Base-by-base conservation (phyloP, 2,113 vertebrate species). In the Burhinus oedicnemus region DNA sequence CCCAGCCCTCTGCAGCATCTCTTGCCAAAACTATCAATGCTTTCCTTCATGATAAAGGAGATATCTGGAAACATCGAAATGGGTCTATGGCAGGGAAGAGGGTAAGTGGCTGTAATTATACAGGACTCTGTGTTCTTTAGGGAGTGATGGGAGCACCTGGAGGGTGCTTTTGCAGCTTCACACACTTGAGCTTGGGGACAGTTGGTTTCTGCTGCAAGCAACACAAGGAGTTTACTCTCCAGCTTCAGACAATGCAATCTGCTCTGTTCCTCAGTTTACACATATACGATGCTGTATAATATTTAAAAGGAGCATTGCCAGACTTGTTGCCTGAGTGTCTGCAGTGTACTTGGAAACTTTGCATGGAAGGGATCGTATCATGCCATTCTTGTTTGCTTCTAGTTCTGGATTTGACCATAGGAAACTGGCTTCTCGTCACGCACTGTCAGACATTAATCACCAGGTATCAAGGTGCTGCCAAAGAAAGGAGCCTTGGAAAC, bases 381-480 rank as follows among this genome's bases (percentile, higher is more conserved):
- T 19, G 13, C 9, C 18, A 11, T 77, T 90, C 51, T 65, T 82
- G 4, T 87, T 86, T 68, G 13, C n/a, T 83, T 93, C 66, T 45
- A 8, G 20, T 58, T 92, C 36, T 54, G 34, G 10, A 54, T 54
- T 15, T 69, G 11, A 57, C 20, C 5, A 2, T 26, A 36, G 21
- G 21, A 70, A 87, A 81, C 7, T 45, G 7, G 15, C 26, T 91
- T 82, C 52, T 71, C 1, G 2, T 68, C 51, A 52, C 3, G 2
- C 7, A 22, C 15, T 40, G 6, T 76, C 22, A 87, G 26, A 34
- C 1, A 9, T 58, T 55, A 79, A n/a, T 26, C 26, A 30, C 11
- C 9, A 47, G 12, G 30, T 8, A 76, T 55, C 17, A 66, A 44
- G 12, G 27, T 25, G 13, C 27, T 1, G 2, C 52, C 0, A 2